Evolutionary conservation across 2,888 invertebrate genomes (phyloP).

Genomic region (Metellina segmentata): DNA sequence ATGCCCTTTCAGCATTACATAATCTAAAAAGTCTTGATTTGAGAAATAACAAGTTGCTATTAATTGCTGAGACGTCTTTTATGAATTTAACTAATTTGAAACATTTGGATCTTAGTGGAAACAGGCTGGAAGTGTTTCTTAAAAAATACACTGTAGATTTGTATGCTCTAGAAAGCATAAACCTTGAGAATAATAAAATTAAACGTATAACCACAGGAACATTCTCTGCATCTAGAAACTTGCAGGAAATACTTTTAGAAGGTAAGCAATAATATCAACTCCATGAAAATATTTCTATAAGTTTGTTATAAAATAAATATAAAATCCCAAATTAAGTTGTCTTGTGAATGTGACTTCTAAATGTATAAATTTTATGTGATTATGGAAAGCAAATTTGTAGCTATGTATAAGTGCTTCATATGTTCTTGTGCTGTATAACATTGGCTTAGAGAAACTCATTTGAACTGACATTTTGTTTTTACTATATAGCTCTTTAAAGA

Average conservation of each 20-base stretch:
- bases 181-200: slow-evolving; percentile 35
- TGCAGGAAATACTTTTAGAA: slow-evolving; percentile 31
- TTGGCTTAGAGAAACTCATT: too few species aligned
- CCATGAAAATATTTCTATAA: neutral
- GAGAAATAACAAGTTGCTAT: slow-evolving; percentile 5
- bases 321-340: too few species aligned
- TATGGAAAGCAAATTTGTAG: too few species aligned
- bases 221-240: slow-evolving; percentile 4
- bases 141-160: slow-evolving; percentile 44
- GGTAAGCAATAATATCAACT: slow-evolving; percentile 16
- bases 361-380: too few species aligned
- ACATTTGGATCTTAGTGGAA: slow-evolving; percentile 22
- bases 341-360: too few species aligned
- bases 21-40: slow-evolving; percentile 36
- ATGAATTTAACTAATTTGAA: slow-evolving; percentile 26
- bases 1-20: slow-evolving; percentile 40
- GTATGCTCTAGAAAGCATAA: slow-evolving; percentile 26
- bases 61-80: slow-evolving; percentile 24
- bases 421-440: too few species aligned
- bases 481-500: too few species aligned
- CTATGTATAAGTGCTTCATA: too few species aligned
- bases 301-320: neutral
- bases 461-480: too few species aligned
- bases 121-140: slow-evolving; percentile 25
- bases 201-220: slow-evolving; percentile 10